These are phyloP conservation scores for Oscheius sp. DNA, from an alignment of 1,140 invertebrate species.

Conservation along the genomic window DNA sequence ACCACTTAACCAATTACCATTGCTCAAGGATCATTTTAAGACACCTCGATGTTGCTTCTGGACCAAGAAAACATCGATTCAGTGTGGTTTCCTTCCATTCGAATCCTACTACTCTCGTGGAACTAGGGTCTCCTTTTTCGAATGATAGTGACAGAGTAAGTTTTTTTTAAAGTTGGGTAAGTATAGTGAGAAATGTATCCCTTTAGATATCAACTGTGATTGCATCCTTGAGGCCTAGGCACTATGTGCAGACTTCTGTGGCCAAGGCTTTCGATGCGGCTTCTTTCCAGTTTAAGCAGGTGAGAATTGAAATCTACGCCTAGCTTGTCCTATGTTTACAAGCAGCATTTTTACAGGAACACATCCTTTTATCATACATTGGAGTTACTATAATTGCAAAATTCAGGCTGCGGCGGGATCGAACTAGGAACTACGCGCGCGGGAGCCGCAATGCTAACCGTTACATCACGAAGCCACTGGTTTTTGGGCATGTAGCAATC, in stretches of 20 bases:
- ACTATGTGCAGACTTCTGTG: conserved; percentile 22
- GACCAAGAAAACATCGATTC: not conserved
- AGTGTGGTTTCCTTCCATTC: conserved; percentile 30
- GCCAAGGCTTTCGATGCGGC: conserved; percentile 38
- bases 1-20: not conserved
- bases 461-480: no score
- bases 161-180: not conserved
- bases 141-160: not conserved
- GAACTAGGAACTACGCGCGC: no score
- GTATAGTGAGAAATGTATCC: not conserved
- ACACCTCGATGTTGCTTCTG: conserved; percentile 3
- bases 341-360: not conserved
- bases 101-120: conserved; percentile 19
- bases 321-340: not conserved
- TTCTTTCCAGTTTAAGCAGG: conserved; percentile 23
- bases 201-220: conserved; percentile 7
- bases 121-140: not conserved
- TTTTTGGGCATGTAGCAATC: no score
- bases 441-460: no score
- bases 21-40: conserved; percentile 26
- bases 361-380: not conserved
- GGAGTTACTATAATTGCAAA: no score
- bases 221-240: conserved; percentile 31
- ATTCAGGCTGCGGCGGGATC: no score
- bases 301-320: not conserved